Evolutionary conservation across 2,888 invertebrate genomes (phyloP).

Genomic region (Philereme transversata): DNA sequence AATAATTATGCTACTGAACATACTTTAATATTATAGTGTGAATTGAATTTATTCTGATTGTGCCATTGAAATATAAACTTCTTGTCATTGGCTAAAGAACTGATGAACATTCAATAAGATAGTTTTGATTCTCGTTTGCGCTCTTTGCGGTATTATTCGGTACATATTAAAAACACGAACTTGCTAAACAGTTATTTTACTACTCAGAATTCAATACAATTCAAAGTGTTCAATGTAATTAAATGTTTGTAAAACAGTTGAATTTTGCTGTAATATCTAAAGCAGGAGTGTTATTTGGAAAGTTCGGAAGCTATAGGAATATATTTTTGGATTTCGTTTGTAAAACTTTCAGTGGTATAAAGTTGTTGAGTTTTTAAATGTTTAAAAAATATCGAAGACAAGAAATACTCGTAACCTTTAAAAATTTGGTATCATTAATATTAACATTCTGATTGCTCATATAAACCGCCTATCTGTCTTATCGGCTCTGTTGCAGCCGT

Average conservation of each 20-base stretch:
- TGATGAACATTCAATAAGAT: no score
- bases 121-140: not conserved
- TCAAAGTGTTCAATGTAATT: not conserved
- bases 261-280: not conserved
- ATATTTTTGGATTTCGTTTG: slow-evolving; percentile 1
- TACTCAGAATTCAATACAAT: not conserved
- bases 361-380: slow-evolving; percentile 15
- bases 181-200: not conserved
- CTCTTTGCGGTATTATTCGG: not conserved
- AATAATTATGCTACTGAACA: no score
- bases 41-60: not conserved
- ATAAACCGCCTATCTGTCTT: slow-evolving; percentile 34
- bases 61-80: slow-evolving; percentile 7
- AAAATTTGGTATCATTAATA: slow-evolving; percentile 1
- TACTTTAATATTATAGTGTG: not conserved
- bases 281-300: not conserved
- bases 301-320: not conserved
- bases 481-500: slow-evolving; percentile 26
- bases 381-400: slow-evolving; percentile 2
- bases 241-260: not conserved
- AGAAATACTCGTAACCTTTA: not conserved
- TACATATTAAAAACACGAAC: not conserved
- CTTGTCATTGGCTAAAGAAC: no score
- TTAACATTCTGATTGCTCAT: slow-evolving; percentile 30
- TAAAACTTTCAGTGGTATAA: not conserved